Base-by-base conservation (phyloP, 2,888 invertebrate genomes). In the Argynnis bischoffii region DNA sequence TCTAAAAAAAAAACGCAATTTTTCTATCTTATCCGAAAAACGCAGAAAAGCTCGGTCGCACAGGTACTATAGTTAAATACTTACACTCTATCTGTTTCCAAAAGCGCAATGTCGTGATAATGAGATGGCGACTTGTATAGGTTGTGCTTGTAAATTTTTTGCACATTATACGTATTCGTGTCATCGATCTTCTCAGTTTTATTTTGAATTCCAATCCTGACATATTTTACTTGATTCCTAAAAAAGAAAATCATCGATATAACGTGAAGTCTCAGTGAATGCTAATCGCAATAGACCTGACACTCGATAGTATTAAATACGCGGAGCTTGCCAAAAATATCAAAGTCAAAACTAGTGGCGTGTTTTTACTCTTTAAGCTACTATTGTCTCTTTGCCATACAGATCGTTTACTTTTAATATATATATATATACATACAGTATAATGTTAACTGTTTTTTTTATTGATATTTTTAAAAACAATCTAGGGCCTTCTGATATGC, bases 91-190 rank as follows among this genome's bases (percentile, higher is more conserved):
- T 80, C 81, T 1, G 81, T 78, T 72, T 81, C 74, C 51, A 85
- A 26, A 0, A 85, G 68, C 0, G 84, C 84, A 11, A 85, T 84
- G 64, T 85, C 85, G 54, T 85, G 72, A 56, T 83, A 84, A 53
- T 79, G 78, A 2, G 48, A 6, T 0, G 84, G 84, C 0, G 85
- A 74, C 0, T 69, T 67, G 74, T 81, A 85, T 0, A 75, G 57
- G 0, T 81, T 80, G 8, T 84, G 78, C 26, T 76, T 76, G 54
- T 79, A 74, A 65, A 79, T 73, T 0, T 60, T 55, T n/a, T 69
- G 70, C 3, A 86, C 75, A 4, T 71, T 70, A 63, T 83, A 79
- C 2, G 75, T 50, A 18, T 75, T 74, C 0, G 66, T 54, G 2
- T 63, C 57, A 15, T 76, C 75, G 0, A 70, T 47, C 11, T 59